Base-by-base conservation (phyloP, 2,888 invertebrate species). In the Elmis aenea region DNA sequence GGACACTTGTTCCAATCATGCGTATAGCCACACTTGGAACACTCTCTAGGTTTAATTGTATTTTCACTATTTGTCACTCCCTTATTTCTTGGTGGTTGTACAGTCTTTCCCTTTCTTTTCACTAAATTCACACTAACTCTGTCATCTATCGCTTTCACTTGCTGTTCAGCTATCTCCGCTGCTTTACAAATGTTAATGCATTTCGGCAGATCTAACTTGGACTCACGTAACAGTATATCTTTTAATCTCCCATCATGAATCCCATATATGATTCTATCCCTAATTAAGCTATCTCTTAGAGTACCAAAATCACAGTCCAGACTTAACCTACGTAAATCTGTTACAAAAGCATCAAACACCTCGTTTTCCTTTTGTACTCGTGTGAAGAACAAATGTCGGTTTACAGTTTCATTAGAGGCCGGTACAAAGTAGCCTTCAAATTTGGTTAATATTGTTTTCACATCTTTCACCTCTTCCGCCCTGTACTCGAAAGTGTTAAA, bases 101-200 rank as follows among this genome's bases (percentile, higher is more conserved):
- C n/a, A n/a, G n/a, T n/a, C n/a, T n/a, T n/a, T n/a, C n/a, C n/a
- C n/a, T n/a, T n/a, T n/a, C n/a, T n/a, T n/a, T n/a, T n/a, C n/a
- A n/a, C n/a, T n/a, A n/a, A n/a, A n/a, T 21, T 21, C 22, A 21
- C 22, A 3, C 10, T 21, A 2, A 10, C 22, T 10, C 10, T 10
- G 4, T 2, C 10, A 9, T 21, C 22, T 10, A 21, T 9, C 4
- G 22, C 10, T 21, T 21, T 21, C 9, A 21, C 9, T 21, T 21
- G 22, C 22, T n/a, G n/a, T 21, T 21, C 9, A 9, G 2, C n/a
- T 10, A 21, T n/a, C 4, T 21, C 22, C 2, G 22, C 22, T n/a
- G 4, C 3, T 21, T 21, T 21, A 21, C 22, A 21, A 21, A 21
- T 21, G 22, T 21, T 21, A 9, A 21, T 21, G 22, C 22, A 21